Conservation (phyloP, 2,113 vertebrate genomes). For the Centrocercus urophasianus region DNA sequence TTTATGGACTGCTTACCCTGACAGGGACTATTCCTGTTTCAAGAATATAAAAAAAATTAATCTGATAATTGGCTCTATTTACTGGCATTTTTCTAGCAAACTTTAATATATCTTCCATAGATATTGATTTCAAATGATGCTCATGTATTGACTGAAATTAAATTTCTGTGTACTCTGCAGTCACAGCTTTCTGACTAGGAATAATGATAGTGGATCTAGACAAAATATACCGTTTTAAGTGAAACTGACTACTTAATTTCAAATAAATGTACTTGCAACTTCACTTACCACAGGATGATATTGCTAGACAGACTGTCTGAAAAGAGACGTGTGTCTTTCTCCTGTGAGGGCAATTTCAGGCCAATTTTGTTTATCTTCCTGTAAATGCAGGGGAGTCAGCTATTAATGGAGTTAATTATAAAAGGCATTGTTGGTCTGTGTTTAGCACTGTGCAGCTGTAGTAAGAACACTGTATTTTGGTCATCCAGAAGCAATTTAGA, state of each 20-base stretch:
- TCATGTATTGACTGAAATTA: slow-evolving; percentile 28
- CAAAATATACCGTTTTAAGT: slow-evolving; percentile 47
- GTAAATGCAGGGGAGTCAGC: slow-evolving; percentile 50
- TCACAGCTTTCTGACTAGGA: slow-evolving; percentile 21
- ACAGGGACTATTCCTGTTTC: slow-evolving; percentile 66
- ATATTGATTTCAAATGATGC: slow-evolving; percentile 54
- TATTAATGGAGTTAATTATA: slow-evolving; percentile 72
- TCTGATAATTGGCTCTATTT: slow-evolving; percentile 76
- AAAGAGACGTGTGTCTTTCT: slow-evolving; percentile 41
- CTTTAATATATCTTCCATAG: slow-evolving; percentile 64
- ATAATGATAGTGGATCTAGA: slow-evolving; percentile 24
- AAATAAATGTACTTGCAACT: slow-evolving; percentile 57
- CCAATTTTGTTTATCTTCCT: slow-evolving; percentile 67
- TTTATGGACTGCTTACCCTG: slow-evolving; percentile 65
- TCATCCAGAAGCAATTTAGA: not conserved
- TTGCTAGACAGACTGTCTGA: slow-evolving; percentile 56
- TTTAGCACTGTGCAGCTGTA: slow-evolving; percentile 41
- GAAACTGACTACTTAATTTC: slow-evolving; percentile 53
- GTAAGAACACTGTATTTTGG: not conserved
- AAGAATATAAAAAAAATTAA: slow-evolving; percentile 59
- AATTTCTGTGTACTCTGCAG: slow-evolving; percentile 37
- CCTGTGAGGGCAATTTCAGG: not conserved
- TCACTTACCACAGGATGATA: slow-evolving; percentile 30
- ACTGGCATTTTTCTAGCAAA: slow-evolving; percentile 69
- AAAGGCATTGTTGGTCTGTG: slow-evolving; percentile 31